Conservation (phyloP, 2,888 invertebrate species). For the Apeira syringaria region DNA sequence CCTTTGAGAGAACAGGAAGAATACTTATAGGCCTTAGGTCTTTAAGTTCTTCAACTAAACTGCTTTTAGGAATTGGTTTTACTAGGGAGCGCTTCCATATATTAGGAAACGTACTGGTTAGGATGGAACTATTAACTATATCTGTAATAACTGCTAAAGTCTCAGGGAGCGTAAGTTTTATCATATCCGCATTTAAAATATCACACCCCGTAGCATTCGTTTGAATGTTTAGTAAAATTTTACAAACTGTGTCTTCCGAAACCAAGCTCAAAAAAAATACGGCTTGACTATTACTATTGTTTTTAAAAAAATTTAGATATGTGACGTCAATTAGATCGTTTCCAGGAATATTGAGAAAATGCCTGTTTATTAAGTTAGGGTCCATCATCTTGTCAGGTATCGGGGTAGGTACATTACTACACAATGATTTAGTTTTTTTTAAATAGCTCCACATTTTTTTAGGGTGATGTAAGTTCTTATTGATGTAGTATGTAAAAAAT, state of each 20-base stretch:
- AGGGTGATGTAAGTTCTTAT: slow-evolving; percentile 1
- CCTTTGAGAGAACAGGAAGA: not conserved
- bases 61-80: not conserved
- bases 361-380: not conserved
- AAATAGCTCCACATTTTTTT: slow-evolving; percentile 2
- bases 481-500: slow-evolving; percentile 3
- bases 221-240: not conserved
- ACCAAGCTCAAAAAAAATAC: not conserved
- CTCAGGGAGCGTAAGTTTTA: not conserved
- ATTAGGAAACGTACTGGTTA: not conserved
- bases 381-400: not conserved
- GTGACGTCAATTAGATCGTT: not conserved
- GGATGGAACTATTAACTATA: not conserved
- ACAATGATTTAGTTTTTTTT: not conserved
- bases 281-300: not conserved
- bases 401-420: not conserved
- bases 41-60: not conserved
- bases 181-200: not conserved
- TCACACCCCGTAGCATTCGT: not conserved
- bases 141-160: not conserved
- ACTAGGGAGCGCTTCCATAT: not conserved
- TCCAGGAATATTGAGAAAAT: not conserved
- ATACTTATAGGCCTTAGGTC: not conserved
- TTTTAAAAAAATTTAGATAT: too few relatives aligned
- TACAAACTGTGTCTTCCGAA: not conserved